Base-by-base conservation (phyloP, 1,140 invertebrate species). In the Philotrypesis tridentata region DNA sequence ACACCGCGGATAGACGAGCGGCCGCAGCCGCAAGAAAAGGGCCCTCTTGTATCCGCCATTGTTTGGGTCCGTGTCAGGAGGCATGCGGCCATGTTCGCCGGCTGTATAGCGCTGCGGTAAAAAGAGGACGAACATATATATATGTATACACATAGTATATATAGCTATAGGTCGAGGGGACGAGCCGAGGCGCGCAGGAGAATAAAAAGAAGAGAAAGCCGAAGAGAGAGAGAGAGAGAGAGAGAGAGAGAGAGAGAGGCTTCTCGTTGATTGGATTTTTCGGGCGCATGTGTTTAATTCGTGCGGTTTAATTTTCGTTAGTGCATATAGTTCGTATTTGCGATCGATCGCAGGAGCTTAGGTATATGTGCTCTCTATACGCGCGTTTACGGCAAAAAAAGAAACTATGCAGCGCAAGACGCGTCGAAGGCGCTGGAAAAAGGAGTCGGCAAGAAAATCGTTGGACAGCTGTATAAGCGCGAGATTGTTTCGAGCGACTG, bases 21-120 rank as follows among this genome's bases (percentile, higher is more conserved):
- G 61, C 61, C 17, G 61, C 55, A n/a, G 14, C 55, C 5, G 33
- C 61, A 86, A 85, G 86, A 86, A 88, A 84, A 85, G 80, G 85
- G 85, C 84, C 85, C 85, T 85, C 85, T 85, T 88, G 84, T 85
- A 88, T 90, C 89, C 89, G 88, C 89, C 90, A 91, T 91, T 91
- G 89, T 91, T 90, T 91, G 86, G 48, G 87, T 83, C 86, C 86
- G 87, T 89, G 89, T 89, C 87, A 90, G 86, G 87, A 89, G 86
- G 88, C 82, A 87, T 86, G 89, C 90, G 89, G 90, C 90, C 89
- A 90, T 90, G 89, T 91, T 90, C 88, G 85, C 86, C 86, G 83
- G 82, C 85, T 89, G 88, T 88, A 86, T 85, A 83, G 81, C 84
- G 87, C 86, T 84, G 87, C 84, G 87, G 88, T 86, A 88, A 91